Evolutionary conservation across 2,888 invertebrate genomes (phyloP), one percentile per base, ranked within the genome.

Genomic region (Elgonia sp.): DNA sequence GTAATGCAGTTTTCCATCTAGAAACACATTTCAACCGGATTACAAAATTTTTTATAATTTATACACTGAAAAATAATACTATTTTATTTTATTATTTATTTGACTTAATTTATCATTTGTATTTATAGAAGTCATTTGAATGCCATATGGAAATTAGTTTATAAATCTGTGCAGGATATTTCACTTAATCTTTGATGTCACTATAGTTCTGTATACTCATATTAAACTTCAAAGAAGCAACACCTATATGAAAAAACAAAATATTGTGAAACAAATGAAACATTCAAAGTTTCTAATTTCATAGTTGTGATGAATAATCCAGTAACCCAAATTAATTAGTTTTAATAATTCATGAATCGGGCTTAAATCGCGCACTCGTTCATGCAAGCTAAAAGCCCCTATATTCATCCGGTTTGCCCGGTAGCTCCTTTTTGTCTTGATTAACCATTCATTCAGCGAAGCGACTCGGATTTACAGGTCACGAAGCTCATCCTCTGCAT

Each of bases 301-400:
- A 72, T 75, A 70, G 88, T 75, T 75, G 79, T 60, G 63, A 82
- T 87, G 85, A 87, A 89, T 89, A 89, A 92, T 91, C 92, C 89
- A 91, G 90, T 92, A 90, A 90, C 89, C 89, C 84, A 91, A 92
- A 92, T 92, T 91, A 92, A 92, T 92, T 92, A 92, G 89, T 90
- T 92, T 92, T 92, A 91, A 92, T 91, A 92, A 92, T 92, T 91
- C 92, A 92, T 92, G 92, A 92, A 92, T 91, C 90, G 89, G 88
- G 89, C 80, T 84, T 76, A 87, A 80, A 85, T 89, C 87, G 85
- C 83, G 85, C 76, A 83, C 80, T 76, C 81, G 75, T 84, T 84
- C 84, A 86, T 87, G 80, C 72, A 81, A 75, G 85, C 81, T 86
- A 77, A 81, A 86, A 69, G 86, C 81, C 73, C 70, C 84, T 84